Percentiles rank a stretch among this genome's conserved stretches.
phyloP scores from a whole-genome alignment of 1,140 invertebrate genomes.

The Danaus melanippus region DNA sequence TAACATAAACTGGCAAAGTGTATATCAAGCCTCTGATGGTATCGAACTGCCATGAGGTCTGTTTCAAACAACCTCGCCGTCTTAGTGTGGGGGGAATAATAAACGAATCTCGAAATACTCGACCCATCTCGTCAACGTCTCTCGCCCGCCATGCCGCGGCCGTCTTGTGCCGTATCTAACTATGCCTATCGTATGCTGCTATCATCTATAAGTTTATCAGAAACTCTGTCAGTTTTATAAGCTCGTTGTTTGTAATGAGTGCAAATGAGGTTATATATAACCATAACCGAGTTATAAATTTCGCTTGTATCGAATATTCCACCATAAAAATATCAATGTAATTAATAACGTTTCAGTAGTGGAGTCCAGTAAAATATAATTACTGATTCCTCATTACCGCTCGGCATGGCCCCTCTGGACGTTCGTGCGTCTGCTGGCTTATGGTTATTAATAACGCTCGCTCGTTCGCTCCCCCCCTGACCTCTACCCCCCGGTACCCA shows the following conservation, averaged over 20 bases:
- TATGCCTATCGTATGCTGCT: too few species aligned
- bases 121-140: slow-evolving; percentile 33
- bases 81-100: slow-evolving; percentile 53
- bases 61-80: slow-evolving; percentile 48
- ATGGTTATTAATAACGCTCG: slow-evolving; percentile 69
- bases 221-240: too few species aligned
- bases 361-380: slow-evolving; percentile 71
- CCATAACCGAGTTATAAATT: too few species aligned
- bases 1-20: too few species aligned
- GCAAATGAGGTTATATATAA: too few species aligned
- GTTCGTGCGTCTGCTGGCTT: slow-evolving; percentile 69
- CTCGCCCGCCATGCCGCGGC: slow-evolving; percentile 8
- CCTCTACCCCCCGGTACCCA: slow-evolving; percentile 29
- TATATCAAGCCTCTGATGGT: too few species aligned
- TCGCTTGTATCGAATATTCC: slow-evolving; percentile 8
- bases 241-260: too few species aligned
- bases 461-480: slow-evolving; percentile 18
- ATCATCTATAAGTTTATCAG: too few species aligned
- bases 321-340: slow-evolving; percentile 29
- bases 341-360: slow-evolving; percentile 55
- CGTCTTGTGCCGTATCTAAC: too few species aligned
- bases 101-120: slow-evolving; percentile 35
- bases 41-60: slow-evolving; percentile 26
- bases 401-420: slow-evolving; percentile 65
- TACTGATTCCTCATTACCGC: slow-evolving; percentile 70